Percentiles rank a stretch among this genome's conserved stretches.
Conservation (phyloP, 2,888 invertebrate species). For the Onchidella celtica region DNA sequence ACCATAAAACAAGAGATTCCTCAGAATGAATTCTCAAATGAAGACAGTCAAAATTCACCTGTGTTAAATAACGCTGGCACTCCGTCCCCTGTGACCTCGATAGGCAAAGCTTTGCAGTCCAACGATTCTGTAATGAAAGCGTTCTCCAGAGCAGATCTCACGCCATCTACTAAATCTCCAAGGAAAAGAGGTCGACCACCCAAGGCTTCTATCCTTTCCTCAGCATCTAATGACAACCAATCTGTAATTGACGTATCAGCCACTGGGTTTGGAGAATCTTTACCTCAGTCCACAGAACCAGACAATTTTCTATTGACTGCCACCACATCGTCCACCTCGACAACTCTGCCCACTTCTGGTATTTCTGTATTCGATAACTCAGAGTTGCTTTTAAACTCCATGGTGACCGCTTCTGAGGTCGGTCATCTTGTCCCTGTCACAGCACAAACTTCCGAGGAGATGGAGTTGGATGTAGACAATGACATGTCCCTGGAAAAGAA, state of each 20-base stretch:
- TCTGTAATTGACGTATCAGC: not conserved
- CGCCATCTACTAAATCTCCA: not conserved
- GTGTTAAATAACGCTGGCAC: not conserved
- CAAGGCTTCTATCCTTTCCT: not conserved
- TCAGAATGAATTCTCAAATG: not conserved
- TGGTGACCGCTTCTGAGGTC: too few relatives aligned
- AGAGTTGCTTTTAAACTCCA: too few relatives aligned
- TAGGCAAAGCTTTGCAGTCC: too few relatives aligned
- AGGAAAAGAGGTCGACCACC: conserved; percentile 41
- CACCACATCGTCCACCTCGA: not conserved
- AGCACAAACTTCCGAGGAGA: not conserved
- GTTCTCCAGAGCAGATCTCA: not conserved
- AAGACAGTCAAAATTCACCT: not conserved
- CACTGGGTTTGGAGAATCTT: not conserved
- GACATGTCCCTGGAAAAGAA: conserved; percentile 37
- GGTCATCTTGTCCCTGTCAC: too few relatives aligned
- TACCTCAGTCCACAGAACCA: not conserved
- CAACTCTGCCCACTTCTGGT: too few relatives aligned
- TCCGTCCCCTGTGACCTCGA: too few relatives aligned
- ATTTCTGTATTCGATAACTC: not conserved
- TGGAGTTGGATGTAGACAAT: not conserved
- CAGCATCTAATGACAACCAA: not conserved
- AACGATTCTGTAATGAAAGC: conserved; percentile 2
- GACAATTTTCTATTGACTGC: conserved; percentile 15
- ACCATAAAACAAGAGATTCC: not conserved